Evolutionary conservation across 2,113 vertebrate species (phyloP).

Genomic region (Lipophrys pholis): DNA sequence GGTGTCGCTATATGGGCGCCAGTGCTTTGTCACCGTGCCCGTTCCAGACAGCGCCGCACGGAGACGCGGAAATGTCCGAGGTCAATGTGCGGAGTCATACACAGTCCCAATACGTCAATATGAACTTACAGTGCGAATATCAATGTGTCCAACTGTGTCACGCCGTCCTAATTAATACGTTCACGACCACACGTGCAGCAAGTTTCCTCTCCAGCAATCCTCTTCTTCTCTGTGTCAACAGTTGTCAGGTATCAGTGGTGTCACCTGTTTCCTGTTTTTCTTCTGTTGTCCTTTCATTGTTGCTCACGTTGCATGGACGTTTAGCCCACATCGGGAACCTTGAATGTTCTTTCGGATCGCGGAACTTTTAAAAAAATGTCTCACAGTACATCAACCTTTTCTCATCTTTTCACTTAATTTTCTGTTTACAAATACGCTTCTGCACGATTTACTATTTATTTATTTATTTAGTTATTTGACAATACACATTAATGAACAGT

Average conservation of each 20-base stretch:
- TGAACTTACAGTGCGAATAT: neutral
- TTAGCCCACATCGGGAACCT: neutral
- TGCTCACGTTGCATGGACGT: neutral
- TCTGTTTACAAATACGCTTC: no score
- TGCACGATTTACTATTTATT: no score
- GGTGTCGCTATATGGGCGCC: conserved; percentile 45
- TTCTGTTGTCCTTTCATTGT: conserved; percentile 5
- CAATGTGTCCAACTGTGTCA: conserved; percentile 6
- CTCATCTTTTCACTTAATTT: no score
- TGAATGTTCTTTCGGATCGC: neutral
- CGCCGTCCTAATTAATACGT: conserved; percentile 4
- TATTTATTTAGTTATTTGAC: no score
- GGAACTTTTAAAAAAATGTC: no score
- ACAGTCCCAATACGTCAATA: neutral
- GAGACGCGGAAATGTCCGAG: conserved; percentile 49
- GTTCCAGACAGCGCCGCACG: conserved; percentile 33
- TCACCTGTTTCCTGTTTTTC: conserved; percentile 57
- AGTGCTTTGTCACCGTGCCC: conserved; percentile 37
- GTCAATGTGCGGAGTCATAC: conserved; percentile 25
- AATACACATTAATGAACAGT: no score
- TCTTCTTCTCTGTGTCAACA: conserved; percentile 28
- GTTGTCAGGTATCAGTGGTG: conserved; percentile 23
- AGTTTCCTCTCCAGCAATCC: conserved; percentile 36
- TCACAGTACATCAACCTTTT: no score
- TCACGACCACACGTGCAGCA: conserved; percentile 12